phyloP scores from a whole-genome alignment of 2,888 invertebrate genomes.

The Tetranychus truncatus region DNA sequence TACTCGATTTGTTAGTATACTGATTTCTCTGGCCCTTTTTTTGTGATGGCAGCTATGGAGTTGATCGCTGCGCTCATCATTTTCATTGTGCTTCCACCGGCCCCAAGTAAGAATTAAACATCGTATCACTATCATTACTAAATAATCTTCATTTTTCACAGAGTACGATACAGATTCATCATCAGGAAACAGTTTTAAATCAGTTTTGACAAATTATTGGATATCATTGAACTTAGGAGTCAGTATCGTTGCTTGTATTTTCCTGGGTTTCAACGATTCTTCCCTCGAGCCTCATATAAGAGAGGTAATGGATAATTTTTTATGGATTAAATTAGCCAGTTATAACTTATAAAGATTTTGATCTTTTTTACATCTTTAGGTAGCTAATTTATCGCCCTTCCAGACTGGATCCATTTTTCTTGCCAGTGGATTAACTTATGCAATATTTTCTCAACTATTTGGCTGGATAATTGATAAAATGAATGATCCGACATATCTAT shows the following conservation, averaged over 20 bases:
- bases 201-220: conserved; percentile 2
- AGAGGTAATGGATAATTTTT: background rate
- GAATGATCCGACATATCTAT: background rate
- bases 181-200: background rate
- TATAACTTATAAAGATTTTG: background rate
- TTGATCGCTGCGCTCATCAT: conserved; percentile 5
- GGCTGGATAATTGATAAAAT: conserved; percentile 4
- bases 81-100: background rate
- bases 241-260: conserved; percentile 9
- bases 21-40: conserved; percentile 13
- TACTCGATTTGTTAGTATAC: background rate
- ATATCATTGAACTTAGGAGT: conserved; percentile 12
- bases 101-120: background rate
- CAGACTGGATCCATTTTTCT: conserved; percentile 10
- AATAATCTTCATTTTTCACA: background rate
- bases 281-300: conserved; percentile 12
- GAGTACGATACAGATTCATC: background rate
- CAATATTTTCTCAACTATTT: background rate
- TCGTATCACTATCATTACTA: background rate
- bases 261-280: conserved; percentile 16
- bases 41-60: conserved; percentile 8
- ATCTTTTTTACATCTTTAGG: background rate
- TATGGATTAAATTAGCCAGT: background rate
- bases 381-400: background rate
- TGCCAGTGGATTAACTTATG: conserved; percentile 3